Evolutionary conservation across 1,140 invertebrate species (phyloP), one percentile per base, ranked within the genome.

Genomic region (Nephila pilipes): DNA sequence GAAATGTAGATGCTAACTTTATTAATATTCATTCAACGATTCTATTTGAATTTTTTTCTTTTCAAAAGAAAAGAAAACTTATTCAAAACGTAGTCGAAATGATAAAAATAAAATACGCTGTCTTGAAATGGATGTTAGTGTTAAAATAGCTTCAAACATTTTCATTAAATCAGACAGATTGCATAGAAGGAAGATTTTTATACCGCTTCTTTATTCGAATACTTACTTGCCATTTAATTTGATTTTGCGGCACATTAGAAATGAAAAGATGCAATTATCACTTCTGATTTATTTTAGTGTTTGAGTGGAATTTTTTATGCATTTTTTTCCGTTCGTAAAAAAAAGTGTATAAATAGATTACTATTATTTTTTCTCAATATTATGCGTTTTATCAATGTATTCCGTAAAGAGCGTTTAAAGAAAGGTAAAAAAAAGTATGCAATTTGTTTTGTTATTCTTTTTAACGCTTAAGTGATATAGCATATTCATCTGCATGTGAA

Each of bases 21-120:
- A 87, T 60, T 58, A 87, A 54, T 87, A 60, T 87, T 87, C 85
- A 87, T 87, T 87, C 85, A 25, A 20, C 46, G n/a, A 58, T 58
- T n/a, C 46, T 57, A n/a, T 29, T 57, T 57, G 83, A 85, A 85
- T 20, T 29, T 57, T 60, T 87, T 36, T 0, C 22, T 20, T 60
- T 60, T 29, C 20, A 81, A 81, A 81, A 54, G 16, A 81, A 75
- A 6, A 75, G n/a, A 25, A 25, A 36, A 75, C 6, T 10, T 16
- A 46, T 18, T 18, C 1, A 85, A 60, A 87, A 87, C 57, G 60
- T 36, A 87, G 63, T 87, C 85, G 36, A 46, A 46, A 46, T 6
- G 20, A 81, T 75, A 81, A 81, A 81, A 46, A 81, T 81, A 55
- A 46, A 32, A 32, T 36, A 20, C 38, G 80, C 12, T 46, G 80